Evolutionary conservation across 2,113 vertebrate genomes (phyloP).

Genomic region (Macrotis lagotis): DNA sequence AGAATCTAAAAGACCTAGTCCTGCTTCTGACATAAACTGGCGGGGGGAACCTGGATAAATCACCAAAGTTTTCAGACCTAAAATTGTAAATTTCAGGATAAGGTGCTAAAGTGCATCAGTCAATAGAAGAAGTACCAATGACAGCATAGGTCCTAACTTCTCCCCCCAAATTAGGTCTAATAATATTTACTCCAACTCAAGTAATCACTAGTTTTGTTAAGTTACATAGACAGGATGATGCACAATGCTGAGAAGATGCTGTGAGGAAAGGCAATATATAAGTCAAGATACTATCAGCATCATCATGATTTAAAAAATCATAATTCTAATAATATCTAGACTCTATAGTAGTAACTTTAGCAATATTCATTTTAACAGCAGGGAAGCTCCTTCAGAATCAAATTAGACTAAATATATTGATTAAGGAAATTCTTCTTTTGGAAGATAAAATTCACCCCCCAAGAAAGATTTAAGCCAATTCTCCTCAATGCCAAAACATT

Average conservation of each 20-base stretch:
- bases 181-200: background rate
- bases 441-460: background rate
- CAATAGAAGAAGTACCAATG: background rate
- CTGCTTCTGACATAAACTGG: background rate
- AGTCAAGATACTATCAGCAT: background rate
- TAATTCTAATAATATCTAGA: fast-evolving
- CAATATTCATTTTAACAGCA: background rate
- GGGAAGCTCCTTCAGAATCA: background rate
- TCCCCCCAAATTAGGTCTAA: too few species aligned
- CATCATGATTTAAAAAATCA: background rate
- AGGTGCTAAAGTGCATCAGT: background rate
- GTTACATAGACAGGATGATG: background rate
- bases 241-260: background rate
- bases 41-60: background rate
- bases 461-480: background rate
- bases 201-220: background rate
- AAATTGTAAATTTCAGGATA: background rate
- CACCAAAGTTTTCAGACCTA: background rate
- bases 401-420: fast-evolving
- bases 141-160: background rate
- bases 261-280: background rate
- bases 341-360: too few species aligned
- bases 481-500: background rate
- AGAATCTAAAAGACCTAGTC: background rate
- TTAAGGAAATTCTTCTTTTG: fast-evolving